Base-by-base conservation (phyloP, 2,113 vertebrate species). In the Sinosuthora webbiana region DNA sequence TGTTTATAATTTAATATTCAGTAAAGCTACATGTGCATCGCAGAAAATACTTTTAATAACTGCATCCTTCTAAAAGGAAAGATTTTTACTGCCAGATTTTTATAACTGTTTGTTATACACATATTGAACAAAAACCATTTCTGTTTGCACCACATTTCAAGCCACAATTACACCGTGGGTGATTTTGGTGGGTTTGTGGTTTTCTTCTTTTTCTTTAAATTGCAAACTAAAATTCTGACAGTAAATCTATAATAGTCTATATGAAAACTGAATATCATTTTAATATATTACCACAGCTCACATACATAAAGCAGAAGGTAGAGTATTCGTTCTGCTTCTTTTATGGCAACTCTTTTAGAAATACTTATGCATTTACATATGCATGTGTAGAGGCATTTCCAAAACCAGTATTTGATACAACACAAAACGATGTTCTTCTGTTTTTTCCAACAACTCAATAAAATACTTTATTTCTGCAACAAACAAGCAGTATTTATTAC, bases 401-500 rank as follows among this genome's bases (percentile, higher is more conserved):
- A 83, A 87, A 76, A 1, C 0, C n/a, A 52, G 6, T n/a, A 63
- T 21, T 21, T 74, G 30, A 64, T 15, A 49, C 23, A 76, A 71
- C 0, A 87, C 23, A 71, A 84, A 22, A 50, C 7, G 3, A 33
- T 45, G 13, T 27, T 77, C 4, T 13, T 47, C 17, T 24, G 1
- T 20, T 91, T 68, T 60, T 41, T 11, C 31, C 37, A 65, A 42
- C 6, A 69, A 74, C 39, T 71, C 45, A 67, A 25, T 20, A 19
- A 59, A 64, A 52, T 5, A 65, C 9, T 14, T 83, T 39, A 76
- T 39, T 91, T 80, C 68, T 91, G 30, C 35, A 85, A 63, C 42
- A 87, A 94, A 71, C 35, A 83, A 75, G 49, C 35, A 70, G 33
- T 13, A 37, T 71, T 87, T 33, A 42, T 97, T 98, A 98, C 98